Evolutionary conservation across 2,113 vertebrate species (phyloP).

Genomic region (Ameiurus melas): DNA sequence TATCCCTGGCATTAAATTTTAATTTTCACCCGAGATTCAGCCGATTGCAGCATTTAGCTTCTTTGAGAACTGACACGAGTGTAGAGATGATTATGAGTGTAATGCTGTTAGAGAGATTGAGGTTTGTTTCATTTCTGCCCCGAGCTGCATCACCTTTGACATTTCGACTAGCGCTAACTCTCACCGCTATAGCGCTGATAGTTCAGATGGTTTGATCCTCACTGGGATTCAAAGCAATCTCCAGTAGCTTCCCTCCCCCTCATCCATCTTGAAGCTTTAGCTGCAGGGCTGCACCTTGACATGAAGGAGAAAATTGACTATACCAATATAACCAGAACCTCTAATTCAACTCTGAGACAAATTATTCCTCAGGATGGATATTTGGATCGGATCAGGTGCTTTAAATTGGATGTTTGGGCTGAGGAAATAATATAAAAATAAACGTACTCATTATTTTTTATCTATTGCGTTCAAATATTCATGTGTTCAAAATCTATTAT

Average conservation of each 20-base stretch:
- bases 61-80: not conserved
- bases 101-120: constrained; percentile 9
- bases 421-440: not conserved
- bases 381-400: too few species aligned
- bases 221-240: constrained; percentile 32
- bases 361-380: not conserved
- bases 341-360: not conserved
- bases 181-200: not conserved
- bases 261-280: constrained; percentile 30
- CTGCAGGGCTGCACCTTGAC: constrained; percentile 28
- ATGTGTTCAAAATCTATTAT: not conserved
- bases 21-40: not conserved
- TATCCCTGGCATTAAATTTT: not conserved
- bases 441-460: not conserved
- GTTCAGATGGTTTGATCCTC: not conserved
- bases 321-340: constrained; percentile 29
- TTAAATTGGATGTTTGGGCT: not conserved
- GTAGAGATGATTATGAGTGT: not conserved
- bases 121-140: constrained; percentile 1
- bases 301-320: constrained; percentile 32
- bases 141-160: constrained; percentile 18
- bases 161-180: not conserved
- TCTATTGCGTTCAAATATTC: not conserved
- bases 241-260: not conserved
- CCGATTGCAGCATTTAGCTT: not conserved